Evolutionary conservation across 1,140 invertebrate species (phyloP).

Genomic region (Philopotamus ludificatus): DNA sequence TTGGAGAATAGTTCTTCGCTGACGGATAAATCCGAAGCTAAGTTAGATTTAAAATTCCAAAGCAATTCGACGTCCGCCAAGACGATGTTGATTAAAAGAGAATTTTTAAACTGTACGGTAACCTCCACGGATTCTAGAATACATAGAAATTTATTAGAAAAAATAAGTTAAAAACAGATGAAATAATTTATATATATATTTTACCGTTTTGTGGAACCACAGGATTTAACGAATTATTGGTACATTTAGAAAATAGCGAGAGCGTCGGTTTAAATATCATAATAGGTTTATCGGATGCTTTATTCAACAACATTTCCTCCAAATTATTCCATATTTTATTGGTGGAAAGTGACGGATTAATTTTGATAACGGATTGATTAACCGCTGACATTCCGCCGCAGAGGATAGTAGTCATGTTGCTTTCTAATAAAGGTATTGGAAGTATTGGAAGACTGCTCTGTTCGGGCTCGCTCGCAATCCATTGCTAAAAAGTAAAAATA

Average conservation of each 20-base stretch:
- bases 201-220: constrained; percentile 69
- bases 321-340: constrained; percentile 66
- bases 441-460: constrained; percentile 58
- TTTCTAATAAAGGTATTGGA: constrained; percentile 68
- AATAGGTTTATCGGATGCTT: constrained; percentile 66
- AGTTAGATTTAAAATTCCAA: constrained; percentile 66
- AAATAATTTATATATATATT: constrained; percentile 32
- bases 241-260: constrained; percentile 65
- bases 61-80: constrained; percentile 74
- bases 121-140: constrained; percentile 76
- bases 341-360: constrained; percentile 43
- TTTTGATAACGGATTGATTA: constrained; percentile 50
- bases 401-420: constrained; percentile 65
- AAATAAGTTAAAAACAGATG: constrained; percentile 18
- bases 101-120: constrained; percentile 74
- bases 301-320: constrained; percentile 75
- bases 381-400: constrained; percentile 56
- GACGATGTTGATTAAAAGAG: constrained; percentile 72
- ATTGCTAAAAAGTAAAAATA: constrained; percentile 47
- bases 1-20: constrained; percentile 46
- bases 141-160: constrained; percentile 14
- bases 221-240: constrained; percentile 66
- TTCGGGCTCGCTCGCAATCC: constrained; percentile 55
- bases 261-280: constrained; percentile 77
- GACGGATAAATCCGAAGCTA: constrained; percentile 45